Conservation (phyloP, 2,113 vertebrate species). For the Cardinalis cardinalis region DNA sequence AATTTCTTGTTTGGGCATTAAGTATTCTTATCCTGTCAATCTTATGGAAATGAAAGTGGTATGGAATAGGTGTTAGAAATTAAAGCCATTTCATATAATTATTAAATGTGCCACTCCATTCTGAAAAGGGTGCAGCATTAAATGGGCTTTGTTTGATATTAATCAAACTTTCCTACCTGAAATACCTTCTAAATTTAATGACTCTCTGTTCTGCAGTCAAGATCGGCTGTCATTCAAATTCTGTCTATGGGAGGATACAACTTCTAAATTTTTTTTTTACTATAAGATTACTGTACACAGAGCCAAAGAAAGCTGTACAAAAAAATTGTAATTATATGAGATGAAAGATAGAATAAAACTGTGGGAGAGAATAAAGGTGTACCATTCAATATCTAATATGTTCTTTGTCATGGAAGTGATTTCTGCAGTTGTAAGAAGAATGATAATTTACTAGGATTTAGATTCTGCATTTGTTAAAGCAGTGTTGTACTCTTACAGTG, state of each 20-base stretch:
- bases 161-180: constrained; percentile 62
- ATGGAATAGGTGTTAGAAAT: constrained; percentile 18
- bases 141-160: constrained; percentile 71
- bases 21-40: constrained; percentile 37
- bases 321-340: background rate
- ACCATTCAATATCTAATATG: background rate
- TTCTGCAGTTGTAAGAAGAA: background rate
- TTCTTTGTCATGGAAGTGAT: background rate
- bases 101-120: constrained; percentile 43
- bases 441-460: background rate
- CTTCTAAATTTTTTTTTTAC: background rate
- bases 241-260: background rate
- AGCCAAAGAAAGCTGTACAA: background rate
- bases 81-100: constrained; percentile 66
- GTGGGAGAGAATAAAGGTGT: background rate
- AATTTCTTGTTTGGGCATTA: constrained; percentile 25
- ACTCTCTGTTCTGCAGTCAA: constrained; percentile 56
- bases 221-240: constrained; percentile 43
- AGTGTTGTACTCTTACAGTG: background rate
- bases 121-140: constrained; percentile 56
- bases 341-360: background rate
- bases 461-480: background rate
- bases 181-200: constrained; percentile 59
- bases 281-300: background rate
- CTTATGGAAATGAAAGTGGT: constrained; percentile 47